Base-by-base conservation (phyloP, 2,888 invertebrate species). In the Trachelus troglodyta region DNA sequence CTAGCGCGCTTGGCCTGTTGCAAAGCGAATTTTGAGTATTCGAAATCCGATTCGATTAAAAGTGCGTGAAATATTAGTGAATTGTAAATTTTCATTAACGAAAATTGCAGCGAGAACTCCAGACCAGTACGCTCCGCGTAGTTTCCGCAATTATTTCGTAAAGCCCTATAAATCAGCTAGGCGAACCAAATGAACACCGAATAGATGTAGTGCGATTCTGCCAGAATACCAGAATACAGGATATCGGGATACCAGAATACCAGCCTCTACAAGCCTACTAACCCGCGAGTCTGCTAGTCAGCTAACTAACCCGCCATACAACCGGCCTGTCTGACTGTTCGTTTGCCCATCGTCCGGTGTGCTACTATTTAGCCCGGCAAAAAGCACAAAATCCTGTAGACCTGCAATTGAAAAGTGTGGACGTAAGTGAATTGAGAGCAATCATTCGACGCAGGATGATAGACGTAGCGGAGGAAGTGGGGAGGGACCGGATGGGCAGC, bases 61-160 rank as follows among this genome's bases (percentile, higher is more conserved):
- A 35, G 35, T 35, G 34, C 74, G 74, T 33, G 74, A 74, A 35
- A 33, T n/a, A 74, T 74, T 74, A 35, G 37, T 15, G 23, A 15
- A 37, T 69, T 79, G 85, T 88, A 86, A 86, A 88, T 86, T 88
- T 87, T 88, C 87, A 87, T 87, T 85, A 88, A 85, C 81, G 84
- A 83, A 86, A 88, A 87, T 88, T 88, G 86, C 87, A 82, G 82
- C 82, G 79, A 75, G 74, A 80, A 80, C 80, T 74, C 80, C 79
- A 81, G 80, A 78, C 30, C 78, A 73, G 31, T 68, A 34, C 74
- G 75, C 69, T 56, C 75, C 77, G 77, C 56, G 73, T 71, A 74
- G 81, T 81, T 84, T 84, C 81, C 80, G 82, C 83, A 87, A 87
- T 88, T 88, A 88, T 87, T 88, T 88, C 83, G 83, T 77, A 78